Base-by-base conservation (phyloP, 2,888 invertebrate genomes). In the Ecliptopera silaceata region DNA sequence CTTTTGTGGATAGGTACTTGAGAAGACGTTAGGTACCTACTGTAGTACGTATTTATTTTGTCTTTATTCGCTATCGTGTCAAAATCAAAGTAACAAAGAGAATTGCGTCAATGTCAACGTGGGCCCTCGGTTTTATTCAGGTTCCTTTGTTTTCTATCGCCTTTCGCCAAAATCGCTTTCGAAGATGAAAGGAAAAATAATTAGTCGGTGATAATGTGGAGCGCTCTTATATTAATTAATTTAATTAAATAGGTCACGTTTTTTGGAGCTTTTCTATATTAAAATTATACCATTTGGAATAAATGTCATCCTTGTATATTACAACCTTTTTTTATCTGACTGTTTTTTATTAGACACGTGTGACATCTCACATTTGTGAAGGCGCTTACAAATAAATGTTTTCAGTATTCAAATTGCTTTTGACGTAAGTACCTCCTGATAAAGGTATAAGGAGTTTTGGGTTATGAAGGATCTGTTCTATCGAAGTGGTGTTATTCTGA, bases 151-250 rank as follows among this genome's bases (percentile, higher is more conserved):
- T 84, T 81, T 71, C 71, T 68, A 70, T 72, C 70, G 67, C 66
- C 72, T 74, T 79, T 81, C 74, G 72, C 75, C 79, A 75, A 78
- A 82, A 82, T 82, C 75, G 72, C 73, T 82, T 82, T 72, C 73
- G 73, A 75, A 79, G 77, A 84, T 83, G 72, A 86, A 85, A 82
- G 80, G 68, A 75, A 78, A 82, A 79, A 81, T 85, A 83, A 86
- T 84, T 84, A 83, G 73, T 72, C 63, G 13, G 52, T 62, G 61
- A 68, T 73, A 71, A 70, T 64, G 60, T 68, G 42, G 13, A 72
- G 62, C 61, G 66, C 71, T 73, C 73, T 69, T 59, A 15, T 15
- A 36, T 15, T 36, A 36, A 36, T 36, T 36, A 36, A 15, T 36
- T 36, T 10, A 15, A 36, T 36, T 15, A 36, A 15, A 36, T 36